phyloP scores from a whole-genome alignment of 2,113 vertebrate genomes.

The Diadophis punctatus region DNA sequence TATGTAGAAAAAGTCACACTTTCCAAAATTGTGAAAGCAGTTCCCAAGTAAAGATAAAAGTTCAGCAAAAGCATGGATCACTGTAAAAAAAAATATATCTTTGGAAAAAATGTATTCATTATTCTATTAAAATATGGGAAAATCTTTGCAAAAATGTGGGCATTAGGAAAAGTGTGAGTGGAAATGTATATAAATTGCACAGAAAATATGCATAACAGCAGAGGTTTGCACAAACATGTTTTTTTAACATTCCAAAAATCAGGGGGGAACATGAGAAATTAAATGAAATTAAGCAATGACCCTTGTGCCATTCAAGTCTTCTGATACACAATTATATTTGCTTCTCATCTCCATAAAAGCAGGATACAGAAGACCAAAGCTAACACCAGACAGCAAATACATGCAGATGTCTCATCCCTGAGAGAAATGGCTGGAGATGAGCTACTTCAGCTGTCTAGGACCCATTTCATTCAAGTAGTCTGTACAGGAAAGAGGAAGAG shows the following conservation, averaged over 20 bases:
- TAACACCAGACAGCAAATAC: not conserved
- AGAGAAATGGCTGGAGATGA: not conserved
- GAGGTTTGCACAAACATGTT: not conserved
- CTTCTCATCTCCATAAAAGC: not conserved
- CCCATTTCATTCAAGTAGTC: not conserved
- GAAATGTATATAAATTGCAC: not conserved
- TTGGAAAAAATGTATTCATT: not conserved
- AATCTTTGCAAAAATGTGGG: not conserved
- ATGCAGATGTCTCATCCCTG: not conserved
- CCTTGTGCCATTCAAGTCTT: not conserved
- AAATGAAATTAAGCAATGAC: not conserved
- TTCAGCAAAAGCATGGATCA: not conserved
- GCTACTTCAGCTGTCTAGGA: not conserved
- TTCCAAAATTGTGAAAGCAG: not conserved
- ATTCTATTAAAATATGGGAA: not conserved
- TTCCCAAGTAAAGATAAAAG: not conserved
- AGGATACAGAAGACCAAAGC: not conserved
- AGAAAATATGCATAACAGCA: not conserved
- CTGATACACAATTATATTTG: not conserved
- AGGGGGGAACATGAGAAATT: not conserved
- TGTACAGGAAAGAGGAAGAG: not conserved
- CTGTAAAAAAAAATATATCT: not conserved
- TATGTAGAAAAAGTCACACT: not conserved
- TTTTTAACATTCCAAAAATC: not conserved
- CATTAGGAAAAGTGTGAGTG: not conserved